Evolutionary conservation across 1,140 invertebrate genomes (phyloP).

Genomic region (Ladona fulva): DNA sequence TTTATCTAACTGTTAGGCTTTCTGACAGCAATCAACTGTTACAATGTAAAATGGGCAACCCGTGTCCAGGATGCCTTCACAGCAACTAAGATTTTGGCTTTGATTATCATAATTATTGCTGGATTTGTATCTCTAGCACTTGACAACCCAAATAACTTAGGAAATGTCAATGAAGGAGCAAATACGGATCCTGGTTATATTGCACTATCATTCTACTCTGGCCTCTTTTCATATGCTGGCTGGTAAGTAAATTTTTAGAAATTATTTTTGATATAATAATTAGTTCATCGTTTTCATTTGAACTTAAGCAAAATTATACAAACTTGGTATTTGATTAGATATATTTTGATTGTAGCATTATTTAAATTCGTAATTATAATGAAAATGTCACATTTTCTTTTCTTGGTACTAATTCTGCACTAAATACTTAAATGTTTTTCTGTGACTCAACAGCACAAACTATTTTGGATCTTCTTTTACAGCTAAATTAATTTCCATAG

Average conservation of each 20-base stretch:
- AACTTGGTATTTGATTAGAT: too few relatives aligned
- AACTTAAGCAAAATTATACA: not conserved
- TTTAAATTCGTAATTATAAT: too few relatives aligned
- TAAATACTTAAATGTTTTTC: too few relatives aligned
- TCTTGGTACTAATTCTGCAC: too few relatives aligned
- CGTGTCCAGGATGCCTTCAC: conserved; percentile 89
- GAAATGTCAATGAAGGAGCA: conserved; percentile 68
- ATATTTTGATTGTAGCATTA: too few relatives aligned
- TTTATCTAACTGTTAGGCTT: too few relatives aligned
- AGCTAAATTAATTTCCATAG: too few relatives aligned
- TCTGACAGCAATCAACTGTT: conserved; percentile 90
- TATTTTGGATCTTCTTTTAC: too few relatives aligned
- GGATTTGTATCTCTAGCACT: conserved; percentile 46
- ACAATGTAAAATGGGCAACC: conserved; percentile 91
- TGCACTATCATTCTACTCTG: conserved; percentile 87
- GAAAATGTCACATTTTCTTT: too few relatives aligned
- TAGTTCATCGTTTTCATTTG: not conserved
- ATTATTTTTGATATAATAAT: not conserved
- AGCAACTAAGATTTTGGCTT: conserved; percentile 82
- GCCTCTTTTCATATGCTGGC: conserved; percentile 93
- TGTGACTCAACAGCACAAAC: too few relatives aligned
- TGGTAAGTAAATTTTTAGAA: conserved; percentile 49
- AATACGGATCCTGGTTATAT: conserved; percentile 71
- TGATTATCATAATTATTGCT: conserved; percentile 78
- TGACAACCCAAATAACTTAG: conserved; percentile 54